Evolutionary conservation across 2,797 vertebrate species (phyloP).

Genomic region (Sitta carolinensis): DNA sequence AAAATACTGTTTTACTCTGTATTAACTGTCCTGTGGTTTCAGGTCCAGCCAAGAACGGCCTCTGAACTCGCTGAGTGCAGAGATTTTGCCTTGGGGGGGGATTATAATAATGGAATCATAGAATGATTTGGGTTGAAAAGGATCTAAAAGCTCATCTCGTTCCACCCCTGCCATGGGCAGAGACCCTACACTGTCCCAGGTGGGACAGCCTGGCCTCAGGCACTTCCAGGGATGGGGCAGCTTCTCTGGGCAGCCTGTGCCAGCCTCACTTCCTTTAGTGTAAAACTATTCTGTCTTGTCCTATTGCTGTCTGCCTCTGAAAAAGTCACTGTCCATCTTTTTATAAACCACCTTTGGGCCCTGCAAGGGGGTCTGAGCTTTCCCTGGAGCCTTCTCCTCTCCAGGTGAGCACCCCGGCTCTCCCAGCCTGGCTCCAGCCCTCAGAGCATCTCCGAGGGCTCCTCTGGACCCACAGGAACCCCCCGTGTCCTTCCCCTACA

Average conservation of each 20-base stretch:
- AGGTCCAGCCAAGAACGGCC: neutral
- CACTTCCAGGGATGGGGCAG: neutral
- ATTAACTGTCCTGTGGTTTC: neutral
- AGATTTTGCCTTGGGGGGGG: too few species aligned
- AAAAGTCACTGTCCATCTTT: neutral
- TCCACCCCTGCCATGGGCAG: neutral
- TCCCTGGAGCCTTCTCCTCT: neutral
- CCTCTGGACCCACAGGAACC: neutral
- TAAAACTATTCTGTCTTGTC: neutral
- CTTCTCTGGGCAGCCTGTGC: neutral
- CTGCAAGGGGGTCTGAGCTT: neutral
- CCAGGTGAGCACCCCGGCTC: neutral
- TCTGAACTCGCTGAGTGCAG: too few species aligned
- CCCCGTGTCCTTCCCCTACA: neutral
- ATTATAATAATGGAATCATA: neutral
- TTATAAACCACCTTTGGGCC: accelerated
- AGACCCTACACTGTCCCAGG: neutral
- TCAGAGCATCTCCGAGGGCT: accelerated
- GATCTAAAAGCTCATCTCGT: neutral
- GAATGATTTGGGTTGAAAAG: neutral
- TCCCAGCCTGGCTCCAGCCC: neutral
- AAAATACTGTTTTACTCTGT: neutral
- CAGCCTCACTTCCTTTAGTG: neutral
- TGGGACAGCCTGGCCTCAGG: neutral
- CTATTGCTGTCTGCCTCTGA: too few species aligned